These are phyloP conservation scores for Stegastes partitus DNA, from an alignment of 2,113 vertebrate species.

Conservation along the genomic window DNA sequence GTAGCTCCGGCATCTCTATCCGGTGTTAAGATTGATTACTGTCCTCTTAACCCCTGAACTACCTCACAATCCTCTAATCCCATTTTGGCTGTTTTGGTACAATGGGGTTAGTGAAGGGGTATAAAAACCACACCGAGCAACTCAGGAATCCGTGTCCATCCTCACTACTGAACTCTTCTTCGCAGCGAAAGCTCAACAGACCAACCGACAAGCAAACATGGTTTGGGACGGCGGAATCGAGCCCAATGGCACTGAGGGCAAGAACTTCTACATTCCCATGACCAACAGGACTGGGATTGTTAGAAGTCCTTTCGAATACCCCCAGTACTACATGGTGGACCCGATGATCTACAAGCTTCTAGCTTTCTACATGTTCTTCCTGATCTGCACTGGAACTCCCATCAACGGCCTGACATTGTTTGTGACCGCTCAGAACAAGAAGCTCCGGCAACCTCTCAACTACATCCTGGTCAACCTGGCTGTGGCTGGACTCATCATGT, in stretches of 20 bases:
- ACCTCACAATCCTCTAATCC: slow-evolving; percentile 48
- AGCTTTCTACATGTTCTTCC: slow-evolving; percentile 88
- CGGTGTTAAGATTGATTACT: slow-evolving; percentile 36
- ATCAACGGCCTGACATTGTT: slow-evolving; percentile 87
- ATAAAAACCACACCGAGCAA: slow-evolving; percentile 47
- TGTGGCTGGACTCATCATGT: slow-evolving; percentile 85
- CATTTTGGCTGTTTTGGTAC: slow-evolving; percentile 33
- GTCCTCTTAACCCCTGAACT: slow-evolving; percentile 3
- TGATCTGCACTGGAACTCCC: slow-evolving; percentile 86
- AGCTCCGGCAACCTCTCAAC: slow-evolving; percentile 88
- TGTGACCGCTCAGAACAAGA: slow-evolving; percentile 88
- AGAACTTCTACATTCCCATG: slow-evolving; percentile 90
- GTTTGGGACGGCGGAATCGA: slow-evolving; percentile 35
- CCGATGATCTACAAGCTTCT: slow-evolving; percentile 74
- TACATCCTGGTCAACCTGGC: slow-evolving; percentile 88
- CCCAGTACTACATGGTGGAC: slow-evolving; percentile 86
- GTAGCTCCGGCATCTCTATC: neutral
- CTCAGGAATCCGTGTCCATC: neutral
- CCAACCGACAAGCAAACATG: slow-evolving; percentile 26
- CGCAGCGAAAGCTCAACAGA: slow-evolving; percentile 1
- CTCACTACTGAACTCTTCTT: neutral
- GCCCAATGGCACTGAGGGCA: slow-evolving; percentile 87
- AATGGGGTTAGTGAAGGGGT: slow-evolving; percentile 22
- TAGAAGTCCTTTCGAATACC: slow-evolving; percentile 86
- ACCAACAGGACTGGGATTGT: slow-evolving; percentile 89